Conservation (phyloP, 2,888 invertebrate genomes). For the Eilema caniola region DNA sequence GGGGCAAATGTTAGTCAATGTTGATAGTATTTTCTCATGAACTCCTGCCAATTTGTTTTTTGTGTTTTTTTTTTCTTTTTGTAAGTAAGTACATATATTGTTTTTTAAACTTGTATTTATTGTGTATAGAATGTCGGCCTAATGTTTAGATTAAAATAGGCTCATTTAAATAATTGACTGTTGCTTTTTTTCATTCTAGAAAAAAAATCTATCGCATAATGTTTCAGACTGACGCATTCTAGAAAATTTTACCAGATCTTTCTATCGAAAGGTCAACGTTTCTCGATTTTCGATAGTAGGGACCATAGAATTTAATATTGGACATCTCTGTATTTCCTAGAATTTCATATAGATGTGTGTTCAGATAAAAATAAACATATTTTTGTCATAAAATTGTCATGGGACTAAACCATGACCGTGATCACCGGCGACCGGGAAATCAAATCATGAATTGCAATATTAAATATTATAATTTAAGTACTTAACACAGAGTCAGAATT, state of each 20-base stretch:
- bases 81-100: too few species aligned
- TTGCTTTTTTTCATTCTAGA: constrained; percentile 52
- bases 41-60: constrained; percentile 53
- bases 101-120: constrained; percentile 34
- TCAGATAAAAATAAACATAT: constrained; percentile 17
- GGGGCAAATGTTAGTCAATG: constrained; percentile 48
- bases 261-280: constrained; percentile 65
- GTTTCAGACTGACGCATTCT: constrained; percentile 66
- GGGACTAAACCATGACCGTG: neutral
- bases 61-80: constrained; percentile 22
- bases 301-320: constrained; percentile 75
- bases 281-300: constrained; percentile 73
- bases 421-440: neutral
- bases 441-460: neutral
- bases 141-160: constrained; percentile 29
- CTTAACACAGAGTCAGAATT: neutral
- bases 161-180: constrained; percentile 23
- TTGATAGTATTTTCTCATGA: constrained; percentile 37
- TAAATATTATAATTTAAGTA: neutral
- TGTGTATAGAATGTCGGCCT: constrained; percentile 42
- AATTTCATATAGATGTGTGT: constrained; percentile 14
- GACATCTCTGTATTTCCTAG: constrained; percentile 10
- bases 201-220: constrained; percentile 54
- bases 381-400: neutral
- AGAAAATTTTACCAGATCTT: constrained; percentile 61